These are phyloP conservation scores for Adineta ricciae DNA, from an alignment of 2,888 invertebrate species.

Conservation along the genomic window DNA sequence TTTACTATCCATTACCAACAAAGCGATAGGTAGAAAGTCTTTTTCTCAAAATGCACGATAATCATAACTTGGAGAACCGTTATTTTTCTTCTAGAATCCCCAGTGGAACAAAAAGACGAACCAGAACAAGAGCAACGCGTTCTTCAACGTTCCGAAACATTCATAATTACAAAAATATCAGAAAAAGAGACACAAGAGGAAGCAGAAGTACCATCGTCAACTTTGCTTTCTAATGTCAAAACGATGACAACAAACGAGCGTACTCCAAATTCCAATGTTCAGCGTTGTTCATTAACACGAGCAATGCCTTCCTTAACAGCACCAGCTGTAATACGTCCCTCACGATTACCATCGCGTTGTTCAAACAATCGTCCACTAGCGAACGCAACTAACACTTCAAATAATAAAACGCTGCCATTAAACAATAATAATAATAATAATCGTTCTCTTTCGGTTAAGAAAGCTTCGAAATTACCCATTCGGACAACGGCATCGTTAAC, in stretches of 20 bases:
- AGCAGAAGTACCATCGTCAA: not conserved
- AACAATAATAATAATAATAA: not conserved
- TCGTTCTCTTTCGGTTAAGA: not conserved
- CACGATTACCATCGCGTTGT: not conserved
- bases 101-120: not conserved
- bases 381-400: not conserved
- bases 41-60: not conserved
- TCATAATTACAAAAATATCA: not conserved
- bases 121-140: not conserved
- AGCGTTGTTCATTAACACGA: slow-evolving; percentile 13
- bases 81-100: not conserved
- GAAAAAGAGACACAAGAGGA: not conserved
- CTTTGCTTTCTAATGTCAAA: not conserved
- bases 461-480: not conserved
- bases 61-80: not conserved
- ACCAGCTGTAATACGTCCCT: not conserved
- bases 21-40: not conserved
- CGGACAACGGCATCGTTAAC: not conserved
- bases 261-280: not conserved
- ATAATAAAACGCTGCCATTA: not conserved
- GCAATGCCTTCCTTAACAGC: not conserved
- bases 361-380: not conserved
- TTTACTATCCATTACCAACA: not conserved
- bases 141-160: slow-evolving; percentile 7
- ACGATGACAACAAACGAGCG: not conserved